Evolutionary conservation across 2,797 vertebrate species (phyloP).

Genomic region (Platalea minor): DNA sequence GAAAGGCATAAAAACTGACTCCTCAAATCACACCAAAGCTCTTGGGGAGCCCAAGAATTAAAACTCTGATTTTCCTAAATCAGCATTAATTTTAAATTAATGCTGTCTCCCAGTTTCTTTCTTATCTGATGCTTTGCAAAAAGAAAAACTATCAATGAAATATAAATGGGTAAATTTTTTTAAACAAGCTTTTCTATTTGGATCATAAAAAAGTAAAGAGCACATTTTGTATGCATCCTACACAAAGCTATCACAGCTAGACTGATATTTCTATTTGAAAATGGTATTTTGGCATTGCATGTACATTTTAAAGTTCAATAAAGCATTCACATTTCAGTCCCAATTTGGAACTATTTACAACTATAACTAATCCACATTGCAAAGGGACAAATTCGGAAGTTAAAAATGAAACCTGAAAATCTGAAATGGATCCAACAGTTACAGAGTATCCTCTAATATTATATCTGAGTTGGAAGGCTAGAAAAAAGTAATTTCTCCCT

Average conservation of each 20-base stretch:
- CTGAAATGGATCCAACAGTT: neutral
- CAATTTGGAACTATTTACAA: neutral
- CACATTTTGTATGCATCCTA: neutral
- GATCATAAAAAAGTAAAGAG: neutral
- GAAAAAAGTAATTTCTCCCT: neutral
- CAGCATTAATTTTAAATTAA: neutral
- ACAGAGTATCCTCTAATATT: neutral
- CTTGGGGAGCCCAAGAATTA: neutral
- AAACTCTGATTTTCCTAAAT: neutral
- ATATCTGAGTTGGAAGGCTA: neutral
- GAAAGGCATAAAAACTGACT: neutral
- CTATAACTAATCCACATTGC: neutral
- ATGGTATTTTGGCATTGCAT: neutral
- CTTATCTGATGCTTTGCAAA: neutral
- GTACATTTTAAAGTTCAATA: neutral
- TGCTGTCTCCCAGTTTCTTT: neutral
- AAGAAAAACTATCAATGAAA: neutral
- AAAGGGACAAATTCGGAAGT: neutral
- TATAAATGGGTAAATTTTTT: neutral
- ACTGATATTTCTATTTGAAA: neutral
- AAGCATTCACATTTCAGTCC: neutral
- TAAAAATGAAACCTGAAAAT: neutral
- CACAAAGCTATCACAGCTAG: neutral
- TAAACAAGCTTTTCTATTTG: neutral
- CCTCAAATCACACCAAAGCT: neutral